Evolutionary conservation across 2,888 invertebrate genomes (phyloP), one percentile per base, ranked within the genome.

Genomic region (Amorpha juglandis): DNA sequence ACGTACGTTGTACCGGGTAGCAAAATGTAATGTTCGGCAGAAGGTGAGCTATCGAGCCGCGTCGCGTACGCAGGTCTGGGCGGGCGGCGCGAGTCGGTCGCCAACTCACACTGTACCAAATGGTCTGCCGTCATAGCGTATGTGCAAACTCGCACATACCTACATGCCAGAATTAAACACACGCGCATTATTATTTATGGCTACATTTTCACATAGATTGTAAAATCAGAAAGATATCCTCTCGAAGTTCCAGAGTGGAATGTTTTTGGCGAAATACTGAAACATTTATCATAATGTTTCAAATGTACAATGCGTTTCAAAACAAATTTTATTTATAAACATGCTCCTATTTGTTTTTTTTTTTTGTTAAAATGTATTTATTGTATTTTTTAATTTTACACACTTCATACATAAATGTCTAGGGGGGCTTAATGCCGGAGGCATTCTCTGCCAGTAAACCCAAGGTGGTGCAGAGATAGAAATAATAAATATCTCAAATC

Each of bases 101-200:
- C 71, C 50, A 50, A 50, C 58, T 45, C 62, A 27, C 27, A 67
- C 72, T 63, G 71, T 63, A 66, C 69, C 69, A 88, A 75, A 70
- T 69, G 70, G 67, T 16, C 67, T 65, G 69, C 68, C 71, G 70
- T 68, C 63, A 69, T 71, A 68, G 71, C 78, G 75, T 77, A 75
- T 73, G 42, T 42, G 63, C 73, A 71, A 70, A 74, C 74, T 75
- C 58, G 42, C 74, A 70, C 73, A 70, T 63, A 66, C 70, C 12
- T 11, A 19, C 21, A 58, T 11, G 75, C 82, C 80, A 76, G 80
- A 84, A 77, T 81, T 83, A 85, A 84, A 81, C 79, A 65, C 77
- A 77, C 74, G 80, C 84, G 82, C 84, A 83, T 85, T 90, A 87
- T 90, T 87, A 90, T 92, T 90, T 91, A 91, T 89, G 87, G 81